Conservation (phyloP, 92 coral and sea anemone species). For the Parazoanthus darwini region DNA sequence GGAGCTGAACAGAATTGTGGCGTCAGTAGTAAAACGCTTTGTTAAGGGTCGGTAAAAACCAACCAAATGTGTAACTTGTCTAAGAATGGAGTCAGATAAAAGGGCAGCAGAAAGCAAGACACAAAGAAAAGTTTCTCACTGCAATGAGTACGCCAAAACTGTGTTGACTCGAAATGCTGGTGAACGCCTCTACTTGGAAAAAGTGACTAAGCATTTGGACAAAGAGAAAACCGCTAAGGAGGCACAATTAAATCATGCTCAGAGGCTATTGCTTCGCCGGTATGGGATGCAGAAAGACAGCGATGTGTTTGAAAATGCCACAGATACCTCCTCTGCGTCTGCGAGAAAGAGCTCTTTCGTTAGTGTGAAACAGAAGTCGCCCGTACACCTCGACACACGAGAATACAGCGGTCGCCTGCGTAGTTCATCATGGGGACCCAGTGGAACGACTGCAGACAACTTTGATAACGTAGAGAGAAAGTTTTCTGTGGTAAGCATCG, state of each 20-base stretch:
- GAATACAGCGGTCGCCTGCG: conserved; percentile 26
- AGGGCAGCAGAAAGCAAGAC: conserved; percentile 1
- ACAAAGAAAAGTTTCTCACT: conserved; percentile 14
- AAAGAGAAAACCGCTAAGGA: conserved; percentile 60
- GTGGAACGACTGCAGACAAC: not conserved
- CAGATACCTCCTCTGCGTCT: conserved; percentile 1
- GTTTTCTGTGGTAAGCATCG: not conserved
- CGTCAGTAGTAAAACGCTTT: not conserved
- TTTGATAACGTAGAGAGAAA: not conserved
- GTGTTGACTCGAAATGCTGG: conserved; percentile 68
- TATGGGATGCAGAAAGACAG: conserved; percentile 46
- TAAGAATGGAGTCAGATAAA: not conserved
- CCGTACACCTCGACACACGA: not conserved
- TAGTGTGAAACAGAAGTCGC: not conserved
- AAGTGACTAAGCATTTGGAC: conserved; percentile 62
- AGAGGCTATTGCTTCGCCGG: conserved; percentile 49
- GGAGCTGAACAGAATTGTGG: not conserved
- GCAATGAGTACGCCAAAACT: conserved; percentile 49
- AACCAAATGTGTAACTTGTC: not conserved
- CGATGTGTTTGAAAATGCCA: not conserved
- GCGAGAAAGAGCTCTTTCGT: not conserved
- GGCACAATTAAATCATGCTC: conserved; percentile 50
- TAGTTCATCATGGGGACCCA: conserved; percentile 37
- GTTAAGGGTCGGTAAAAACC: not conserved
- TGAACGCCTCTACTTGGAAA: conserved; percentile 55